Conservation (phyloP, 2,113 vertebrate species). For the Porphyrio hochstetteri region DNA sequence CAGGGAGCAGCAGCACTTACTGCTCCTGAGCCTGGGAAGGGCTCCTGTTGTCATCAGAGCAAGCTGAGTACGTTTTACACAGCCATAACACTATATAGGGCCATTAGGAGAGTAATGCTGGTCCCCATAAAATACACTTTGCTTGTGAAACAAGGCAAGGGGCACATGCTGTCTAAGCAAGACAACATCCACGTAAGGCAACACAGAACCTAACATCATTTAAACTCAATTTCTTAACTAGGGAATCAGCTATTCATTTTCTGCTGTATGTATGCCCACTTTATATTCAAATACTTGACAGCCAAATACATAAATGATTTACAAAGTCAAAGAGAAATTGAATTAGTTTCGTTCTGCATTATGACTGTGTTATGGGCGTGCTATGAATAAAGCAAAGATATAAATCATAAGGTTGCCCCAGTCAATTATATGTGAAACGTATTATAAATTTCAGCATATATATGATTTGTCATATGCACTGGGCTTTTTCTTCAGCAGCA, state of each 20-base stretch:
- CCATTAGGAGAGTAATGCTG: background rate
- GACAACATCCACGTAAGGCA: background rate
- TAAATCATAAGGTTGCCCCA: slow-evolving; percentile 40
- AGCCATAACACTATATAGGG: background rate
- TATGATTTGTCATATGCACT: slow-evolving; percentile 14
- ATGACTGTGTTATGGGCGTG: background rate
- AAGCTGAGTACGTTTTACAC: background rate
- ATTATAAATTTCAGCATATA: slow-evolving; percentile 42
- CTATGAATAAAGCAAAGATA: slow-evolving; percentile 23
- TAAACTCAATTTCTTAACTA: slow-evolving; percentile 47
- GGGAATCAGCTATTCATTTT: slow-evolving; percentile 34
- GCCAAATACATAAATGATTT: slow-evolving; percentile 42
- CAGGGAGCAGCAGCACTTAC: background rate
- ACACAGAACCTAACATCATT: background rate
- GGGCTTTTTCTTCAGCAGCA: slow-evolving; percentile 38
- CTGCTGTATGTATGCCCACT: background rate
- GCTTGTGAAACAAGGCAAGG: background rate
- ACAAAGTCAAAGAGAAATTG: slow-evolving; percentile 49
- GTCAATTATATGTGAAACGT: slow-evolving; percentile 50
- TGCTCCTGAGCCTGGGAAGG: background rate
- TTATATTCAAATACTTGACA: slow-evolving; percentile 54
- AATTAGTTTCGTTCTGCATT: slow-evolving; percentile 48
- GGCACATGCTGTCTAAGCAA: background rate
- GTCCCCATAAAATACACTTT: background rate
- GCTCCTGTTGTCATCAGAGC: background rate